Percentiles rank a stretch among this genome's conserved stretches.
phyloP scores from a whole-genome alignment of 2,888 invertebrate species.

The Antheraea yamamai region DNA sequence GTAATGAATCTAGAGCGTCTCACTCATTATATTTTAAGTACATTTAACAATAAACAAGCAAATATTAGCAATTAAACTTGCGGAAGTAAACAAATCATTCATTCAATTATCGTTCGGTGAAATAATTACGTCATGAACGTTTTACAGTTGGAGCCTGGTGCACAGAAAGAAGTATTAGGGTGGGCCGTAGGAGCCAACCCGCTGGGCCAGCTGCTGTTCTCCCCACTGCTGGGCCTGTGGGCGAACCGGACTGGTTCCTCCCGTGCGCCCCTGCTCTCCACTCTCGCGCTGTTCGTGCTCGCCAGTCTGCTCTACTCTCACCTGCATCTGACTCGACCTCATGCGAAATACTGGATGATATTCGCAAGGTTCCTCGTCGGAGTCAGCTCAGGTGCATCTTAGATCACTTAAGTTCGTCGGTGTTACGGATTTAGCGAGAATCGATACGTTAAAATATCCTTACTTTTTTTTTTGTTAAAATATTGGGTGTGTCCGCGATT shows the following conservation, averaged over 20 bases:
- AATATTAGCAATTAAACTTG: too few species aligned
- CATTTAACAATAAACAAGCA: too few species aligned
- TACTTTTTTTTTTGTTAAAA: too few species aligned
- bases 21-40: too few species aligned
- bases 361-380: conserved; percentile 90
- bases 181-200: conserved; percentile 93
- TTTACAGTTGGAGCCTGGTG: conserved; percentile 88
- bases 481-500: too few species aligned
- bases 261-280: conserved; percentile 86
- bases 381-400: conserved; percentile 86
- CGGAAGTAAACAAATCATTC: too few species aligned
- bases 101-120: too few species aligned
- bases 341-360: conserved; percentile 89
- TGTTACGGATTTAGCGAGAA: too few species aligned
- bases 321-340: conserved; percentile 85
- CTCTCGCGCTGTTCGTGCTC: conserved; percentile 86
- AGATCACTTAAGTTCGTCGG: background rate
- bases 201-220: conserved; percentile 92
- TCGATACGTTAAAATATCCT: too few species aligned
- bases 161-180: conserved; percentile 92
- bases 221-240: conserved; percentile 93
- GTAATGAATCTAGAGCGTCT: too few species aligned
- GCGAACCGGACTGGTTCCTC: conserved; percentile 88
- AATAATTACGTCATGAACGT: background rate
- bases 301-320: conserved; percentile 89